Conservation (phyloP, 2,888 invertebrate genomes). For the Temnothorax unifasciatus region DNA sequence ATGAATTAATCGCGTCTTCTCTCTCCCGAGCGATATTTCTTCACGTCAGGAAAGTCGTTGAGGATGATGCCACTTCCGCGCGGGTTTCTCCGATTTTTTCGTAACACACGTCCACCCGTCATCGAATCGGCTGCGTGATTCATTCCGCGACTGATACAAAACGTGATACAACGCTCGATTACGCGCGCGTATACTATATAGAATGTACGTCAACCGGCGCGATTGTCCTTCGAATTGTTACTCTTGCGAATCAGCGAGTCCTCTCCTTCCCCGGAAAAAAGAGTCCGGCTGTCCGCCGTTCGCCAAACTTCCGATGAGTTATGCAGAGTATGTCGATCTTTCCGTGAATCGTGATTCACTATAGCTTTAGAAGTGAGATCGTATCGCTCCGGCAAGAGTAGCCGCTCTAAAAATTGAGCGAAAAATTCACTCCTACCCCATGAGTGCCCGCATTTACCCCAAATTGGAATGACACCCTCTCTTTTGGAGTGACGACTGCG, state of each 20-base stretch:
- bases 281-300: neutral
- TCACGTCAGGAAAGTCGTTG: neutral
- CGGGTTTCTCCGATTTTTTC: neutral
- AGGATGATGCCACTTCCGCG: constrained; percentile 5
- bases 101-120: neutral
- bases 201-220: constrained; percentile 5
- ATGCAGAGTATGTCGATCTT: no score
- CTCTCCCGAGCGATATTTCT: constrained; percentile 1
- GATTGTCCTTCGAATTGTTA: constrained; percentile 41
- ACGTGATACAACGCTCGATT: neutral
- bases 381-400: no score
- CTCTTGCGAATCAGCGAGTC: neutral
- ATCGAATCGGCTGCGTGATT: constrained; percentile 16
- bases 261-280: constrained; percentile 1
- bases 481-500: no score
- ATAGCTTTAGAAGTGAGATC: no score
- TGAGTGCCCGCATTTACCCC: no score
- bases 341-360: no score
- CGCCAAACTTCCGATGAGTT: neutral
- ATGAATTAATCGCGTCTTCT: constrained; percentile 3
- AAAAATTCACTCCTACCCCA: no score
- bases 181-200: neutral
- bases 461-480: no score
- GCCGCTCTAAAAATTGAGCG: no score
- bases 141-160: neutral